A percentile compares a stretch with the other conserved stretches of the same genome.
phyloP scores from a whole-genome alignment of 2,888 invertebrate species.

The Limenitis arthemis region DNA sequence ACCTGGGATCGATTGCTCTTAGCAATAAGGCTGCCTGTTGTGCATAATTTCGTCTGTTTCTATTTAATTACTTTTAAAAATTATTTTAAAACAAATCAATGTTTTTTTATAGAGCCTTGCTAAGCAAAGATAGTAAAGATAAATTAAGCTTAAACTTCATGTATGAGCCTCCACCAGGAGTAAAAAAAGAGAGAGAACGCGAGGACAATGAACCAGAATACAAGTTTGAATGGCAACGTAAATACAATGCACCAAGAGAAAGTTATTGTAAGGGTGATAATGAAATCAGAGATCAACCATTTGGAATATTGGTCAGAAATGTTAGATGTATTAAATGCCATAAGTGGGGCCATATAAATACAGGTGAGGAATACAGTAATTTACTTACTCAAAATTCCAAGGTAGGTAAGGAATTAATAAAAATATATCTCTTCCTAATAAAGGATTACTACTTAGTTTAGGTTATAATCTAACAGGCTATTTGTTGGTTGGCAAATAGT shows the following conservation, averaged over 20 bases:
- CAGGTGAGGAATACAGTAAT: slow-evolving; percentile 62
- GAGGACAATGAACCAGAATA: slow-evolving; percentile 96
- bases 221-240: slow-evolving; percentile 99
- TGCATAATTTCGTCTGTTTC: too few species aligned
- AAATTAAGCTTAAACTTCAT: slow-evolving; percentile 98
- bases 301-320: slow-evolving; percentile 97
- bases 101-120: slow-evolving; percentile 79
- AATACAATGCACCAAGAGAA: slow-evolving; percentile 98
- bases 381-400: too few species aligned
- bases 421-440: too few species aligned
- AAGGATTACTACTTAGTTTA: too few species aligned
- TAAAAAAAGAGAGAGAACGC: slow-evolving; percentile 91
- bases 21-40: too few species aligned
- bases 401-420: too few species aligned
- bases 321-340: slow-evolving; percentile 99
- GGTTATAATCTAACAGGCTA: too few species aligned
- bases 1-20: too few species aligned
- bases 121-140: slow-evolving; percentile 99
- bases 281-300: slow-evolving; percentile 97
- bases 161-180: slow-evolving; percentile 99
- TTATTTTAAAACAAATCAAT: neutral
- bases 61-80: too few species aligned
- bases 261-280: slow-evolving; percentile 98
- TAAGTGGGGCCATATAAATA: slow-evolving; percentile 99
- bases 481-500: too few species aligned